Evolutionary conservation across 2,888 invertebrate genomes (phyloP), one percentile per base, ranked within the genome.

Genomic region (Lacanobia oleracea): DNA sequence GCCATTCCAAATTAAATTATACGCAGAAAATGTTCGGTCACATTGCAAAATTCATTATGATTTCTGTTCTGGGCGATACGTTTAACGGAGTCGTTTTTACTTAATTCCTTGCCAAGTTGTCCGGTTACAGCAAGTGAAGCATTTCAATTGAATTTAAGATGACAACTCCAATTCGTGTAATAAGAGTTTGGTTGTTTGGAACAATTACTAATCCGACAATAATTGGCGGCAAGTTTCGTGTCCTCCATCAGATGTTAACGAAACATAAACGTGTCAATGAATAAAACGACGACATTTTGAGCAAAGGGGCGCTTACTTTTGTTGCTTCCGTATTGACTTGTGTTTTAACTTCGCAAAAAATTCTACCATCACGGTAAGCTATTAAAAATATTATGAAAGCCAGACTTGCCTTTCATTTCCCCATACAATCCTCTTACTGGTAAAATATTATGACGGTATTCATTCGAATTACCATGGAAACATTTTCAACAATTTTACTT

Each of bases 1-100:
- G 90, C 90, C 87, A 91, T 90, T 94, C 95, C 94, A 95, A 95
- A 95, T 95, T 94, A 93, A 94, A 95, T 95, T 95, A 93, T 92
- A 93, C 93, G 90, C 91, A 91, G 91, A 91, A 92, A 92, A 92
- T 92, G 91, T 92, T 92, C 88, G 89, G 93, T 92, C 90, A 90
- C 91, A 92, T 92, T 88, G 89, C 90, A 90, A 90, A 93, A 93
- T 92, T 93, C 88, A 90, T 93, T 93, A 91, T 89, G 89, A 92
- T 91, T 90, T 90, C 88, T 92, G 87, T 88, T 86, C 85, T 81
- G 79, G 78, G 88, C 85, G 87, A 90, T 90, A 88, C 86, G 86
- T 89, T 91, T 87, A 89, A 84, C 83, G 70, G 83, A 87, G 81
- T 84, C 85, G 86, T 87, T 88, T 88, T 88, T 88, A 87, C 86